Evolutionary conservation across 2,888 invertebrate species (phyloP).

Genomic region (Drosophila putrida): DNA sequence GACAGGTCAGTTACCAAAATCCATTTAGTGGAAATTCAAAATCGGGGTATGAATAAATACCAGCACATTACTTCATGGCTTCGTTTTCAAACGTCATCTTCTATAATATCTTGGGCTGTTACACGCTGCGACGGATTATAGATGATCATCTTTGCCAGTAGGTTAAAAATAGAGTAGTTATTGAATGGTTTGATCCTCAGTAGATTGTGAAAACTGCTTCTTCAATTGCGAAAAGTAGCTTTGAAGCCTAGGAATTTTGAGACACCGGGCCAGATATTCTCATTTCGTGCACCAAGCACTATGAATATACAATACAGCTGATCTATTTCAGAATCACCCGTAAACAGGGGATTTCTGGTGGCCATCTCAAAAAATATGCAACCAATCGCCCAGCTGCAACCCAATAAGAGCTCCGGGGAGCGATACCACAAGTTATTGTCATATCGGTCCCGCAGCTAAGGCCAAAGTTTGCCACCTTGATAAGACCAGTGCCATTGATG

Average conservation of each 20-base stretch:
- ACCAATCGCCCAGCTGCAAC: not conserved
- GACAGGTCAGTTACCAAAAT: conserved; percentile 90
- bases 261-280: conserved; percentile 2
- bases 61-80: not conserved
- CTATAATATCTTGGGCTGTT: not conserved
- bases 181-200: not conserved
- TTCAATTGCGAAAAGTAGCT: not conserved
- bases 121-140: not conserved
- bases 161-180: not conserved
- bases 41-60: not conserved
- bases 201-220: not conserved
- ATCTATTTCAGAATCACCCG: not conserved
- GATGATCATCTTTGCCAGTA: not conserved
- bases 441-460: not conserved
- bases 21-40: not conserved
- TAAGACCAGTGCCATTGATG: not conserved
- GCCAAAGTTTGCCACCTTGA: conserved; percentile 3
- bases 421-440: conserved; percentile 1
- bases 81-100: not conserved
- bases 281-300: not conserved
- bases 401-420: conserved; percentile 2
- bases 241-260: not conserved
- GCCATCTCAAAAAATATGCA: conserved; percentile 4
- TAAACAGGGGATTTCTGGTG: not conserved
- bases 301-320: not conserved